Percentiles rank a stretch among this genome's conserved stretches.
These are phyloP conservation scores for Phalanger gymnotis DNA, from an alignment of 2,797 vertebrate genomes.

Conservation along the genomic window DNA sequence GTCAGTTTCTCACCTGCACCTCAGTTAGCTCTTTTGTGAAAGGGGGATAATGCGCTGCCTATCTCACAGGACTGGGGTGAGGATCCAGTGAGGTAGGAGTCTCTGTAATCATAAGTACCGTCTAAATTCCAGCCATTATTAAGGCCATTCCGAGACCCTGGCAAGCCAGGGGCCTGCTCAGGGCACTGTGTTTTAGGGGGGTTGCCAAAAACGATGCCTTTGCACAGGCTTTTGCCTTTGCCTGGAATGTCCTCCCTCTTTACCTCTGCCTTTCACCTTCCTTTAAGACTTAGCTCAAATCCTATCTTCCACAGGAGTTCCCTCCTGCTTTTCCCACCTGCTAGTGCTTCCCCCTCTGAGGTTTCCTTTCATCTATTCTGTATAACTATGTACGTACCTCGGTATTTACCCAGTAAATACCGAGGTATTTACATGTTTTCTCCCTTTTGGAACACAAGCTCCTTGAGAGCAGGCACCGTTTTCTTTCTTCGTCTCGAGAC, in stretches of 20 bases:
- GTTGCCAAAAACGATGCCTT: neutral
- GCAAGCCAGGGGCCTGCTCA: neutral
- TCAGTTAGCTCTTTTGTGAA: neutral
- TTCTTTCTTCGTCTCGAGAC: neutral
- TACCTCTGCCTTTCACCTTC: neutral
- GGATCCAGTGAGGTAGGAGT: neutral
- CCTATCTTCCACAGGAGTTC: neutral
- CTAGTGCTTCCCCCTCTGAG: neutral
- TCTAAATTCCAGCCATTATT: neutral
- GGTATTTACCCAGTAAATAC: no score
- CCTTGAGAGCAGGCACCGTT: neutral
- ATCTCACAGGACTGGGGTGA: neutral
- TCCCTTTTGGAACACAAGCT: neutral
- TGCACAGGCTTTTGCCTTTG: neutral
- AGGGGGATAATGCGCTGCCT: neutral
- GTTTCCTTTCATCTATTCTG: neutral
- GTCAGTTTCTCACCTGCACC: neutral
- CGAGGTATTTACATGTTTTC: neutral
- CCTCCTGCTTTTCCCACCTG: neutral
- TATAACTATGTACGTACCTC: neutral
- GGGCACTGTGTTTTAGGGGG: neutral
- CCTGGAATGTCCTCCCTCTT: neutral
- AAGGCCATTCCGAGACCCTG: neutral
- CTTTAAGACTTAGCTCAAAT: neutral
- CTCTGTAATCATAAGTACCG: neutral